These are phyloP conservation scores for Theodoxus fluviatilis DNA, from an alignment of 2,888 invertebrate species.

Conservation along the genomic window DNA sequence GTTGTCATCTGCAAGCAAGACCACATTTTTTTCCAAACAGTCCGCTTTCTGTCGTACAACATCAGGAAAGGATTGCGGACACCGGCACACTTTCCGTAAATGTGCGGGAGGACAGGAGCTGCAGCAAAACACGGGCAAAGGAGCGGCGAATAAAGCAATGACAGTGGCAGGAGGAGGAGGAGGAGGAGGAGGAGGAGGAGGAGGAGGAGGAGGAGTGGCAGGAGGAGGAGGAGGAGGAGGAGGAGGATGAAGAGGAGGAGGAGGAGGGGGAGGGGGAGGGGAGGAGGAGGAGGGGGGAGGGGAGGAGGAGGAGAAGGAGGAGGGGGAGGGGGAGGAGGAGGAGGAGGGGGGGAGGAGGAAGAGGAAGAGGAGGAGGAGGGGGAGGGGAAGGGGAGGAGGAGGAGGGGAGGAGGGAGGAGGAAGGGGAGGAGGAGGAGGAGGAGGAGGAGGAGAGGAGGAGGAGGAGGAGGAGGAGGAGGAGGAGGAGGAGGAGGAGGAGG, in stretches of 20 bases:
- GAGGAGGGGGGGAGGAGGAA: not conserved
- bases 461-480: not conserved
- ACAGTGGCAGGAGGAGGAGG: not conserved
- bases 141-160: not conserved
- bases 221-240: not conserved
- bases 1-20: slow-evolving; percentile 52
- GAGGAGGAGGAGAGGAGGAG: not conserved
- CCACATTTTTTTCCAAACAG: too few relatives aligned
- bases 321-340: not conserved
- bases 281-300: not conserved
- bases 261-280: not conserved
- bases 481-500: not conserved
- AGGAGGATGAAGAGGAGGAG: not conserved
- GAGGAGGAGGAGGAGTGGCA: not conserved
- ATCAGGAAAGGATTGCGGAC: too few relatives aligned
- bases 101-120: too few relatives aligned
- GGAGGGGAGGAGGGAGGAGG: not conserved
- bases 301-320: not conserved
- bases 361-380: not conserved
- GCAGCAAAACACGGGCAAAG: too few relatives aligned
- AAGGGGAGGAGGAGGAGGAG: not conserved
- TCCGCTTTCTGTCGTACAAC: too few relatives aligned
- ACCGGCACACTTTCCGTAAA: too few relatives aligned
- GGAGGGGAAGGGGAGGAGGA: not conserved
- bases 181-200: not conserved